phyloP scores from a whole-genome alignment of 2,888 invertebrate species.

The Tortricodes alternella region DNA sequence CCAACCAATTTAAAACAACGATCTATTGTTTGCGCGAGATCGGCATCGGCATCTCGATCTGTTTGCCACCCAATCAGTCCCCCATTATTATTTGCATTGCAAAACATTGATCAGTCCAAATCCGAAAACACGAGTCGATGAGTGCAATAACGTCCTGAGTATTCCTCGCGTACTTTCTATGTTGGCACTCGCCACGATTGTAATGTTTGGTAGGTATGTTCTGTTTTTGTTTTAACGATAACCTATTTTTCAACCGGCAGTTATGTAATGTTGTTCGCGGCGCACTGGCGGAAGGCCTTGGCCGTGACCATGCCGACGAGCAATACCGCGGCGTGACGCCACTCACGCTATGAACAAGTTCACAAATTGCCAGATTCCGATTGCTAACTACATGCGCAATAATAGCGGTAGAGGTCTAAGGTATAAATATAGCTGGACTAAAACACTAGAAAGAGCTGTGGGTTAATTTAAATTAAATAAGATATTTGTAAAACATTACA shows the following conservation, averaged over 20 bases:
- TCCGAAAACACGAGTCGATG: not conserved
- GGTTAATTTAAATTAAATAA: too few species aligned
- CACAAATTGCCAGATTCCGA: constrained; percentile 23
- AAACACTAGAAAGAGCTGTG: too few species aligned
- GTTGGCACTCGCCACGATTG: not conserved
- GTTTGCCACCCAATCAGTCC: constrained; percentile 25
- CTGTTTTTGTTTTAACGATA: constrained; percentile 14
- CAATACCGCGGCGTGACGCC: constrained; percentile 62
- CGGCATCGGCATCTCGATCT: constrained; percentile 23
- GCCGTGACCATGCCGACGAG: constrained; percentile 75
- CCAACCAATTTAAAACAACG: constrained; percentile 41
- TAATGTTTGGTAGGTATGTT: not conserved
- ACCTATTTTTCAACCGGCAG: constrained; percentile 51
- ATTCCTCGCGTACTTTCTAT: not conserved
- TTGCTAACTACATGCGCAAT: constrained; percentile 5
- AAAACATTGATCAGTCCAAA: constrained; percentile 16
- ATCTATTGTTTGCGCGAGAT: constrained; percentile 46
- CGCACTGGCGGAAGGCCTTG: constrained; percentile 69
- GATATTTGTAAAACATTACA: too few species aligned
- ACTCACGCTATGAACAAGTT: constrained; percentile 26
- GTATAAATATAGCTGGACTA: too few species aligned
- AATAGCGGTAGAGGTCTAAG: not conserved
- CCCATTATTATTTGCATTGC: constrained; percentile 27
- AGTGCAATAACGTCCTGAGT: not conserved
- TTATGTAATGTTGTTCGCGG: constrained; percentile 68